Base-by-base conservation (phyloP, 2,113 vertebrate species). In the Peromyscus leucopus region DNA sequence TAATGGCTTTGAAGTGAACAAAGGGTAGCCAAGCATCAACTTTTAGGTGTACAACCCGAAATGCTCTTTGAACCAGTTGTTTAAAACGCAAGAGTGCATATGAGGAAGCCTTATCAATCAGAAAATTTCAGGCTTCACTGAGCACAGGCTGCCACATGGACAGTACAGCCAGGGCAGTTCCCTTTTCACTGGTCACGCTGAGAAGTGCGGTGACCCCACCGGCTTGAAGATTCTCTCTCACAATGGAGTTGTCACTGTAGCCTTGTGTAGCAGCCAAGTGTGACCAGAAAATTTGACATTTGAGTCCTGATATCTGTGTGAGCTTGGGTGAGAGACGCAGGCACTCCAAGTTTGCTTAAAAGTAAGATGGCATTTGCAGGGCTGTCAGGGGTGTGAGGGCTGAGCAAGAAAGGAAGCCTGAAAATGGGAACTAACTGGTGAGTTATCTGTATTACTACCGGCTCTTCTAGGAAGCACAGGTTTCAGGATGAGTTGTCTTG, bases 91-190 rank as follows among this genome's bases (percentile, higher is more conserved):
- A 61, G 76, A 36, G 65, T 61, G 26, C 76, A 55, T 46, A 1
- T 51, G 90, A 59, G 59, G 51, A 87, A 89, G 17, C 15, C 31
- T 69, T 17, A 55, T 94, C 75, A 28, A 57, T 76, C 46, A 57
- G 82, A 91, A 94, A 65, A 42, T n/a, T 94, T 67, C 39, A 96
- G 59, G 61, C 88, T 89, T 93, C 83, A 61, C 33, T 61, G 33
- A 82, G 39, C n/a, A 97, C 83, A 91, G 61, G 31, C 33, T 24
- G 51, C 72, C 71, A 7, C 21, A 26, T 36, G 31, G 69, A 28
- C 5, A 31, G 22, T 36, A 79, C 89, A 97, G 15, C 57, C 78
- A 88, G 9, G 16, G 57, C 39, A 51, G 11, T 59, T 78, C 63
- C 17, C 8, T 95, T 88, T 75, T 48, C 51, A 22, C 42, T 86